phyloP scores from a whole-genome alignment of 37 sponge, comb jelly and placozoan species.

The Bolinopsis microptera region DNA sequence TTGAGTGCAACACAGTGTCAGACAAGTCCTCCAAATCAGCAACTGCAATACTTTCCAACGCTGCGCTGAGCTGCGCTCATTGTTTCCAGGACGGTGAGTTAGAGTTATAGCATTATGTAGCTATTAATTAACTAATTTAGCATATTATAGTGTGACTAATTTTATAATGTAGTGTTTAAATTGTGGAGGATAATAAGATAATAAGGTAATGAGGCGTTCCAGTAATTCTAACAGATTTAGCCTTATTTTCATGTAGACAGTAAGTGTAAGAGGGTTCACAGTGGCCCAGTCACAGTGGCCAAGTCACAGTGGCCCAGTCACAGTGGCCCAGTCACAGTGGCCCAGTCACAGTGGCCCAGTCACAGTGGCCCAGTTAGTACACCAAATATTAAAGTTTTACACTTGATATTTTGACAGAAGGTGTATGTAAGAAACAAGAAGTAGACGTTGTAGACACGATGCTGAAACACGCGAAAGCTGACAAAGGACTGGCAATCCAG shows the following conservation, averaged over 20 bases:
- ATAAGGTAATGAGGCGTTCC: background rate
- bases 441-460: background rate
- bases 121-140: background rate
- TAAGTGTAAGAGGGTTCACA: no score
- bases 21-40: background rate
- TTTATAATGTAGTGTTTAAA: background rate
- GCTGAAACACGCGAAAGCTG: slow-evolving; percentile 47
- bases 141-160: background rate
- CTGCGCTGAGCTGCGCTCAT: slow-evolving; percentile 43
- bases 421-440: slow-evolving; percentile 33
- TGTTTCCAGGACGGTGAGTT: slow-evolving; percentile 53
- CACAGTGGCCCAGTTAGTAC: no score
- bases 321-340: no score
- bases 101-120: background rate
- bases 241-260: no score
- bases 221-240: background rate
- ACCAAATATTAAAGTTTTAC: no score
- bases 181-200: background rate
- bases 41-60: slow-evolving; percentile 42
- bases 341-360: no score
- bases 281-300: no score
- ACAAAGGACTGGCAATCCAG: slow-evolving; percentile 48
- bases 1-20: background rate
- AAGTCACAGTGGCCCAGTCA: no score
- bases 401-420: slow-evolving; percentile 1